Evolutionary conservation across 2,797 vertebrate genomes (phyloP).

Genomic region (Tokudaia muenninki): DNA sequence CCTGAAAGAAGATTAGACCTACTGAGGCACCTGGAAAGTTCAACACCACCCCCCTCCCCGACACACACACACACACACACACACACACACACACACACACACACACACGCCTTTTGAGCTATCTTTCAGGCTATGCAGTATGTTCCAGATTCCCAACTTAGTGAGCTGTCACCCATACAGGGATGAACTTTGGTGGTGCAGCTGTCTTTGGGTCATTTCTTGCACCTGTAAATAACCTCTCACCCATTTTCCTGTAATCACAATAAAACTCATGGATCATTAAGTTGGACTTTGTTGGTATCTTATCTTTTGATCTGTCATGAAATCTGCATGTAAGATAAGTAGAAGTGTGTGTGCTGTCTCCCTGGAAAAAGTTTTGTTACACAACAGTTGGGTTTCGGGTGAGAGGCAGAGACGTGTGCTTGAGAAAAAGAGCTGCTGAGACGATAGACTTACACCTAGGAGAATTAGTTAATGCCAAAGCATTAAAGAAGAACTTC

Average conservation of each 20-base stretch:
- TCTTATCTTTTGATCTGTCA: neutral
- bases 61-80: too few relatives aligned
- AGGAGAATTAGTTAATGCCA: too few relatives aligned
- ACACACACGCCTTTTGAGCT: neutral
- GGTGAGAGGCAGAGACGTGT: neutral
- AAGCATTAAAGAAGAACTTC: neutral
- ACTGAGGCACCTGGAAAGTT: neutral
- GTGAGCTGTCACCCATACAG: neutral
- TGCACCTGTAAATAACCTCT: neutral
- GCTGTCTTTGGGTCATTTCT: neutral
- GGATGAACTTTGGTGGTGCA: neutral
- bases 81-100: too few relatives aligned
- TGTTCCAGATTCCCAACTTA: neutral
- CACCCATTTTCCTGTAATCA: neutral
- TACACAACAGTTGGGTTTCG: neutral
- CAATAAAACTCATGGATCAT: neutral
- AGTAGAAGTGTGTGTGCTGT: neutral
- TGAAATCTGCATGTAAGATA: neutral
- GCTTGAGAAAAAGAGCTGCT: neutral
- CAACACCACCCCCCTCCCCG: too few relatives aligned
- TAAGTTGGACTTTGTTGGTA: neutral
- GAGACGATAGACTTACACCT: neutral
- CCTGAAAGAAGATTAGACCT: neutral
- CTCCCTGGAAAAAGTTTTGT: neutral
- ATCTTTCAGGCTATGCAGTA: too few relatives aligned